phyloP scores from a whole-genome alignment of 53 echinoderm and acorn worm genomes.

The Luidia sarsii region DNA sequence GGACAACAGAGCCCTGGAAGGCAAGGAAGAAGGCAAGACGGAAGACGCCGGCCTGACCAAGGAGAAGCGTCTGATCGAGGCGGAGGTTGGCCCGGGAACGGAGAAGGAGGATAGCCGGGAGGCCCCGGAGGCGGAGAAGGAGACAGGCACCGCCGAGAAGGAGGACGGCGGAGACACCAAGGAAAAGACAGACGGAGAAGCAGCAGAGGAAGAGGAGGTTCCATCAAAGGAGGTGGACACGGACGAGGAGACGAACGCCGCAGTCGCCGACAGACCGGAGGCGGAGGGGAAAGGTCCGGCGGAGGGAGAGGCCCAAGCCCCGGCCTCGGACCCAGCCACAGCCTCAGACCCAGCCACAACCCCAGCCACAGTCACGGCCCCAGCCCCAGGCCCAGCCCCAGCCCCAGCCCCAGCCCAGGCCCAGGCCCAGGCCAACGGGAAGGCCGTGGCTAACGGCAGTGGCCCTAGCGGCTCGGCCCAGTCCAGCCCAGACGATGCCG shows the following conservation, averaged over 20 bases:
- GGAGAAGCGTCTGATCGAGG: slow-evolving; percentile 36
- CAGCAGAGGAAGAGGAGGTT: slow-evolving; percentile 50
- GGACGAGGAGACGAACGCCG: slow-evolving; percentile 8
- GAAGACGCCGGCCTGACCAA: not conserved
- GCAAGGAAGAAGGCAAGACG: not conserved
- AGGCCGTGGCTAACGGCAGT: slow-evolving; percentile 46
- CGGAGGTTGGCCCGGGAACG: slow-evolving; percentile 5
- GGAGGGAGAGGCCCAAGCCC: not conserved
- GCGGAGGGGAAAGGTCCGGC: slow-evolving; percentile 25
- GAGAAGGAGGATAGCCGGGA: slow-evolving; percentile 49
- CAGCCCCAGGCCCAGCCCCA: too few species aligned
- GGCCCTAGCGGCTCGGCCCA: slow-evolving; percentile 21
- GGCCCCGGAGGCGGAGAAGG: slow-evolving; percentile 51
- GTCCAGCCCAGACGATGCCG: slow-evolving; percentile 63
- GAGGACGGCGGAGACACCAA: slow-evolving; percentile 35
- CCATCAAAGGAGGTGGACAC: slow-evolving; percentile 57
- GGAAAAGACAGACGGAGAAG: slow-evolving; percentile 32
- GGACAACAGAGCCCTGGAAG: slow-evolving; percentile 37
- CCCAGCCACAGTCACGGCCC: too few species aligned
- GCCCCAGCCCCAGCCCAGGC: not conserved
- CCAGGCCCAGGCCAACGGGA: slow-evolving; percentile 3
- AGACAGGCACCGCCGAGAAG: slow-evolving; percentile 13
- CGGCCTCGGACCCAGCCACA: too few species aligned
- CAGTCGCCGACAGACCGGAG: not conserved
- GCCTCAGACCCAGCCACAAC: too few species aligned